Percentiles rank a stretch among this genome's conserved stretches.
Conservation (phyloP, 2,797 vertebrate genomes). For the Myioborus miniatus region DNA sequence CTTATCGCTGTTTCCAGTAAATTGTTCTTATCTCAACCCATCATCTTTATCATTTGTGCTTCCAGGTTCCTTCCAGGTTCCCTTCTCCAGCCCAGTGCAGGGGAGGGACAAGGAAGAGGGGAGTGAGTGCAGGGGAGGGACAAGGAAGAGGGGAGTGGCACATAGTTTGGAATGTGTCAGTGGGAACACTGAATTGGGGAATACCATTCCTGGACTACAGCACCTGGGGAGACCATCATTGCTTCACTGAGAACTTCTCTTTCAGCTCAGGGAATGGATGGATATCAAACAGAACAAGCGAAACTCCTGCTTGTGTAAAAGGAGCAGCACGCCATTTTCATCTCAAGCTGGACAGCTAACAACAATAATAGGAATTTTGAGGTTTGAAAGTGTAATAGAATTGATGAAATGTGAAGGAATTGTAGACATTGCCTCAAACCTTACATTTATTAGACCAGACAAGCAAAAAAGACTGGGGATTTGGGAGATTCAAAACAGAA, state of each 20-base stretch:
- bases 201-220: neutral
- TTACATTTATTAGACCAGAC: slow-evolving; percentile 48
- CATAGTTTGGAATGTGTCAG: neutral
- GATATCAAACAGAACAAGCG: neutral
- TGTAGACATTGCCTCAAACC: neutral
- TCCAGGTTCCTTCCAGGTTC: neutral
- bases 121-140: neutral
- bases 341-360: slow-evolving; percentile 7
- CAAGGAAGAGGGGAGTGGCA: rapidly evolving
- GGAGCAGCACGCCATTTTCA: neutral
- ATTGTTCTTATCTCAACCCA: neutral
- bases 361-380: slow-evolving; percentile 13
- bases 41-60: neutral
- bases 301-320: neutral
- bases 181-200: neutral
- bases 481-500: slow-evolving; percentile 6
- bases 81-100: neutral
- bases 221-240: neutral
- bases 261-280: neutral
- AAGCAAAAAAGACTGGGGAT: slow-evolving; percentile 8
- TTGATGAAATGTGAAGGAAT: slow-evolving; percentile 15
- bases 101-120: neutral
- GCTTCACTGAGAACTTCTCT: neutral
- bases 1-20: neutral
- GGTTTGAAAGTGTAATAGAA: neutral